phyloP scores from a whole-genome alignment of 37 sponge, comb jelly and placozoan genomes.

The Dysidea cf. avara region DNA sequence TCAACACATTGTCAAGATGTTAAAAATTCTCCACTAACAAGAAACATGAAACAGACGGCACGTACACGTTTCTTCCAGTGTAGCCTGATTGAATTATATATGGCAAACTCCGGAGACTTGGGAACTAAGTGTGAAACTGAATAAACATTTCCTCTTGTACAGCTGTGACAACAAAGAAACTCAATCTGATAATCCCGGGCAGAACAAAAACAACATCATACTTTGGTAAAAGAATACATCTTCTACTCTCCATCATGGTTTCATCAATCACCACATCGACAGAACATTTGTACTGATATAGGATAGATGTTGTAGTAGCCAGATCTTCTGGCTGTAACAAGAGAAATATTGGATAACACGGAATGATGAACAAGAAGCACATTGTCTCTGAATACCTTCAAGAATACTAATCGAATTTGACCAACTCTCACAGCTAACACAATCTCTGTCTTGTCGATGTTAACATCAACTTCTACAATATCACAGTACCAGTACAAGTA shows the following conservation, averaged over 20 bases:
- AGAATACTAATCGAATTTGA: neutral
- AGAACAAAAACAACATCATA: no score
- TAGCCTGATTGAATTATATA: constrained; percentile 59
- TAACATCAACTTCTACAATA: constrained; percentile 45
- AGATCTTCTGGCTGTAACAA: constrained; percentile 58
- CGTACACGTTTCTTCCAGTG: constrained; percentile 85
- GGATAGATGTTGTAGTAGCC: constrained; percentile 11
- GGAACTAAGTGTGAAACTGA: constrained; percentile 52
- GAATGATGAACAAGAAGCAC: no score
- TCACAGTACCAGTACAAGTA: constrained; percentile 23
- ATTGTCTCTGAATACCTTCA: neutral
- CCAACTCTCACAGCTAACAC: constrained; percentile 15
- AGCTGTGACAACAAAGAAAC: constrained; percentile 34
- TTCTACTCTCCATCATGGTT: constrained; percentile 39
- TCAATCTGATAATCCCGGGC: no score
- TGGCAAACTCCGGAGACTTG: constrained; percentile 25
- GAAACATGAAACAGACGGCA: neutral
- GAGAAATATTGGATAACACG: neutral
- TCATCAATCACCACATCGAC: constrained; percentile 23
- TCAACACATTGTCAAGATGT: no score
- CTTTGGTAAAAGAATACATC: constrained; percentile 72
- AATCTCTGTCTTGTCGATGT: constrained; percentile 25
- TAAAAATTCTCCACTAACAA: no score
- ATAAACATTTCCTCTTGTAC: constrained; percentile 43
- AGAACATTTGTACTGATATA: constrained; percentile 27